Conservation (phyloP, 2,797 vertebrate species). For the Syngnathus rostellatus region DNA sequence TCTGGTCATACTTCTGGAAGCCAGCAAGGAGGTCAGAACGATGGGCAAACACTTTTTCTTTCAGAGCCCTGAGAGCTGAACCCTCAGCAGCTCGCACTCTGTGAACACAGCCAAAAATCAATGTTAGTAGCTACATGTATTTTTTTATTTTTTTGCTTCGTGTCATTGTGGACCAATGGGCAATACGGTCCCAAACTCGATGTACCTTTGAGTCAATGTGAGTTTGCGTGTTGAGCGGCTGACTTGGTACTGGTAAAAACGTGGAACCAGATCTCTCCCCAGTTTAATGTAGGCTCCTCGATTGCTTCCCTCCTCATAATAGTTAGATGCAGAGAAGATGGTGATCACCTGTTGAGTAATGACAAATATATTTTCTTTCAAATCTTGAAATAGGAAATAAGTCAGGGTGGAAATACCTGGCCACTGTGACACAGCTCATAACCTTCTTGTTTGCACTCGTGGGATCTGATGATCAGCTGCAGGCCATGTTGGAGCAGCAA, state of each 20-base stretch:
- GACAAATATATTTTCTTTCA: not conserved
- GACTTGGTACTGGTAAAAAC: conserved; percentile 89
- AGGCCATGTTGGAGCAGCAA: conserved; percentile 77
- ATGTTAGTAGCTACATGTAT: not conserved
- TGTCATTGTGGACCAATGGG: not conserved
- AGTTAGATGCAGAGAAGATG: conserved; percentile 98
- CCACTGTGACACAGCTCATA: conserved; percentile 88
- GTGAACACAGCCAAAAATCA: conserved; percentile 12
- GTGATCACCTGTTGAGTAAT: conserved; percentile 79
- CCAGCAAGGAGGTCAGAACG: conserved; percentile 77
- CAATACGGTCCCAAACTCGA: not conserved
- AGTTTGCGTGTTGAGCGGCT: conserved; percentile 71
- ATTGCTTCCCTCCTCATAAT: conserved; percentile 95
- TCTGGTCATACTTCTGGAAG: conserved; percentile 74
- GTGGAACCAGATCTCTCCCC: conserved; percentile 71
- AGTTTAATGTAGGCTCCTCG: conserved; percentile 89
- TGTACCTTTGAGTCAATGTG: conserved; percentile 81
- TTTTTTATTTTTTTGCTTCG: not conserved
- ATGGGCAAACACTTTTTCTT: conserved; percentile 82
- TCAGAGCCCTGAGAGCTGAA: conserved; percentile 80
- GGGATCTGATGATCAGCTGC: conserved; percentile 88
- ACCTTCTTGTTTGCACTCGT: conserved; percentile 92
- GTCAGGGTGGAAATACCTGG: conserved; percentile 35
- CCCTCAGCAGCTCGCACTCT: conserved; percentile 81
- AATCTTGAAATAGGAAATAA: too few relatives aligned